phyloP scores from a whole-genome alignment of 2,113 vertebrate genomes.

The Tamias sibiricus region DNA sequence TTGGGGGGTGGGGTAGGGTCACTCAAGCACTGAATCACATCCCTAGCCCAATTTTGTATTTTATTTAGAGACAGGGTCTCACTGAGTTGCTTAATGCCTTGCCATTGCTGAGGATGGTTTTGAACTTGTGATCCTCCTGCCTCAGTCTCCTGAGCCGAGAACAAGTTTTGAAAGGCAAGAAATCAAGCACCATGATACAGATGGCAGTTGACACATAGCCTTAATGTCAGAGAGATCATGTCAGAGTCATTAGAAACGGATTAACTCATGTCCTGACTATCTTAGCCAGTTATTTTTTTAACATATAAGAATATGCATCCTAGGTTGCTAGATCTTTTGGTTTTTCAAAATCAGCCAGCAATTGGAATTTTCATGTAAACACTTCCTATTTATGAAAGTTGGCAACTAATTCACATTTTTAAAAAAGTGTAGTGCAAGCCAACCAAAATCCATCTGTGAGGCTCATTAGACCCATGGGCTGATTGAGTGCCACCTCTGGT shows the following conservation, averaged over 20 bases:
- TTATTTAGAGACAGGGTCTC: too few relatives aligned
- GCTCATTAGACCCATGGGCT: not conserved
- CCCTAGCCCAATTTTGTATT: too few relatives aligned
- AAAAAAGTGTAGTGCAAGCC: not conserved
- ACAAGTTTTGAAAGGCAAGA: not conserved
- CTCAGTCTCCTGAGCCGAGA: too few relatives aligned
- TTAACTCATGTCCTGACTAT: not conserved
- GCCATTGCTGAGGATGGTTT: too few relatives aligned
- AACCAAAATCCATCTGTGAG: constrained; percentile 34
- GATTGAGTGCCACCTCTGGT: not conserved
- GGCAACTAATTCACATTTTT: constrained; percentile 14
- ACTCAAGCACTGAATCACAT: too few relatives aligned
- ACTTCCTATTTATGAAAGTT: constrained; percentile 42
- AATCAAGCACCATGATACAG: not conserved
- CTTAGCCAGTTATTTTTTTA: not conserved
- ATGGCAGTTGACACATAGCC: not conserved
- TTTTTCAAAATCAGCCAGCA: constrained; percentile 40
- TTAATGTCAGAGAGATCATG: not conserved
- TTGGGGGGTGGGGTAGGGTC: too few relatives aligned
- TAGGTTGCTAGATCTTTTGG: constrained; percentile 35
- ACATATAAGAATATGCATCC: not conserved
- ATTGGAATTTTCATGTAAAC: constrained; percentile 47
- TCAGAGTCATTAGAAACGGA: not conserved
- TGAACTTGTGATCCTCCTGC: too few relatives aligned
- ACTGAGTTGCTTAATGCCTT: too few relatives aligned